These are phyloP conservation scores for Pelobates fuscus DNA, from an alignment of 2,113 vertebrate genomes.

Conservation along the genomic window DNA sequence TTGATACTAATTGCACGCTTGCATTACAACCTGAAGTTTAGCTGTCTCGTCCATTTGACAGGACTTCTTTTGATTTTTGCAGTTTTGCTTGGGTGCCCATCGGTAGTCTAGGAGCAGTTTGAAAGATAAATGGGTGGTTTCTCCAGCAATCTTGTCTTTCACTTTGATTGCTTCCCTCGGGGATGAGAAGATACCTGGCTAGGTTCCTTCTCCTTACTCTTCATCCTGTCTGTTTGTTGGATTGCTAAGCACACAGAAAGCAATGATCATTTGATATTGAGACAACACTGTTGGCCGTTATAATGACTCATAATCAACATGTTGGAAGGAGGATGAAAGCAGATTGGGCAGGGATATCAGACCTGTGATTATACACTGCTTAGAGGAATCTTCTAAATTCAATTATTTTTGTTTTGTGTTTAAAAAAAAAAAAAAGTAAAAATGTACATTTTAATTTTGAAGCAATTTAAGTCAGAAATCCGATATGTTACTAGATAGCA, in stretches of 20 bases:
- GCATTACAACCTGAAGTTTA: slow-evolving; percentile 18
- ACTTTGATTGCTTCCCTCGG: slow-evolving; percentile 47
- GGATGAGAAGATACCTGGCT: slow-evolving; percentile 44
- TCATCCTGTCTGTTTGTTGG: slow-evolving; percentile 45
- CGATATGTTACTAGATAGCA: too few relatives aligned
- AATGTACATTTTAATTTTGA: too few relatives aligned
- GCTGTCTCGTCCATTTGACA: slow-evolving; percentile 28
- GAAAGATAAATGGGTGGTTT: slow-evolving; percentile 42
- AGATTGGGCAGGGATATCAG: not conserved
- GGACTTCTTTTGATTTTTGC: slow-evolving; percentile 12
- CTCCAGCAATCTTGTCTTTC: slow-evolving; percentile 40
- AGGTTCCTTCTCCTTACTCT: slow-evolving; percentile 35
- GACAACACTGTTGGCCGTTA: slow-evolving; percentile 43
- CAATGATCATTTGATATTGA: slow-evolving; percentile 48
- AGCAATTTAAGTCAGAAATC: too few relatives aligned
- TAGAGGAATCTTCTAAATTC: too few relatives aligned
- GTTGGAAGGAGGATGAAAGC: slow-evolving; percentile 9
- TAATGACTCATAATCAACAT: slow-evolving; percentile 47
- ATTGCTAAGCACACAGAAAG: slow-evolving; percentile 40
- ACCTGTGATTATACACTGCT: not conserved
- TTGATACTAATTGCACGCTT: not conserved
- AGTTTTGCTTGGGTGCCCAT: slow-evolving; percentile 12
- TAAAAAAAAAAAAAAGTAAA: too few relatives aligned
- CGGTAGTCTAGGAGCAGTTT: slow-evolving; percentile 25
- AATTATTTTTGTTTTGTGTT: too few relatives aligned